Evolutionary conservation across 2,888 invertebrate species (phyloP).

Genomic region (Steinernema hermaphroditum): DNA sequence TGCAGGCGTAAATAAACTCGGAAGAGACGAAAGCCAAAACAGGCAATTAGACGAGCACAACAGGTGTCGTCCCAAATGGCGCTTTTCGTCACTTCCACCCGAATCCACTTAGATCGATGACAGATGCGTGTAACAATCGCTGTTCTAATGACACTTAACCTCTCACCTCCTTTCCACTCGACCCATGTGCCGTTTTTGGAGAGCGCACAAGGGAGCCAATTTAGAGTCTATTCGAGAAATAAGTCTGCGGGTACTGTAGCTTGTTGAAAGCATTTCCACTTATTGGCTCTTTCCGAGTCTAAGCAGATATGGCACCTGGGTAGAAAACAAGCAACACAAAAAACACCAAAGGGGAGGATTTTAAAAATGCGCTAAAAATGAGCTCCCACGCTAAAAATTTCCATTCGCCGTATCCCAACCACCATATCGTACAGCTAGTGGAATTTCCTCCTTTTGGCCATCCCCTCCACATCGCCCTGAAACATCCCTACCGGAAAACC

Average conservation of each 20-base stretch:
- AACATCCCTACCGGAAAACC: too few species aligned
- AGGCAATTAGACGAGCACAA: conserved; percentile 12
- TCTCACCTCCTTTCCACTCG: conserved; percentile 15
- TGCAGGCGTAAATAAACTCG: conserved; percentile 9
- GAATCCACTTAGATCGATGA: conserved; percentile 26
- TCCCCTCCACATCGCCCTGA: too few species aligned
- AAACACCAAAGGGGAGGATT: too few species aligned
- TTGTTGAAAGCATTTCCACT: too few species aligned
- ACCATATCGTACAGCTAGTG: too few species aligned
- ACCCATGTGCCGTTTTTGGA: neutral
- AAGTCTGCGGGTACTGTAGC: neutral
- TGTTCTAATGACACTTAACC: conserved; percentile 28
- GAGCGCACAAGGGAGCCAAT: neutral
- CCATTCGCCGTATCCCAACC: too few species aligned
- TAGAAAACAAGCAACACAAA: too few species aligned
- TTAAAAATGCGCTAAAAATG: too few species aligned
- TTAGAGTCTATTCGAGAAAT: conserved; percentile 21
- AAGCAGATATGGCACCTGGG: too few species aligned
- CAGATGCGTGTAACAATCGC: conserved; percentile 29
- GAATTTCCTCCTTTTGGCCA: too few species aligned
- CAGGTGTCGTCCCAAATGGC: conserved; percentile 28
- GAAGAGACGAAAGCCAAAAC: conserved; percentile 9
- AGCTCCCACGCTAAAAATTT: too few species aligned
- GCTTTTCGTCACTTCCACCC: neutral
- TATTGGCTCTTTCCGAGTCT: too few species aligned